These are phyloP conservation scores for Serilophus lunatus DNA, from an alignment of 2,113 vertebrate genomes.

Conservation along the genomic window DNA sequence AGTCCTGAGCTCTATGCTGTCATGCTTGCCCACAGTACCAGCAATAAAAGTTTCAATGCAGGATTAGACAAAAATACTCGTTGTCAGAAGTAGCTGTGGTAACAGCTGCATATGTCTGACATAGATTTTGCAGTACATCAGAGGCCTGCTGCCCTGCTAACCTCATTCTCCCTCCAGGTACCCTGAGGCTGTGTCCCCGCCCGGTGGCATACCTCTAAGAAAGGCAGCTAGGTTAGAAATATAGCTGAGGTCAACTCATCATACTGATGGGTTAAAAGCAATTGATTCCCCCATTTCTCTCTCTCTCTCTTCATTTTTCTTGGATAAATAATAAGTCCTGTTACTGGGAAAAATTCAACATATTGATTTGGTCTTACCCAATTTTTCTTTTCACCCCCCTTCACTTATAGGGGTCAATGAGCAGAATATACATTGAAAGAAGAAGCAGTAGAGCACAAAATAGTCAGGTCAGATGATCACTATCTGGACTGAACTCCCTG, in stretches of 20 bases:
- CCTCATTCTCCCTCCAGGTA: neutral
- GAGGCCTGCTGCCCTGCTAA: neutral
- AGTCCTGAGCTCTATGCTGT: neutral
- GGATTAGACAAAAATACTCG: neutral
- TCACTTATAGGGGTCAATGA: neutral
- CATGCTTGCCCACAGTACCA: neutral
- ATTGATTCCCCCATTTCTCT: neutral
- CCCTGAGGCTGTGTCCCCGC: neutral
- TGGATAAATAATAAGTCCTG: neutral
- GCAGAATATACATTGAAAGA: neutral
- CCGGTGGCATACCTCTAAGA: neutral
- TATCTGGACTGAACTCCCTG: conserved; percentile 38
- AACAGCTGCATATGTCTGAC: neutral
- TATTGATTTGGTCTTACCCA: neutral
- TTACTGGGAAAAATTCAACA: neutral
- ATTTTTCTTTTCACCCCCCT: neutral
- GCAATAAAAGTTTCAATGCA: neutral
- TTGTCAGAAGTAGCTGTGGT: neutral
- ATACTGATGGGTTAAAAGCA: neutral
- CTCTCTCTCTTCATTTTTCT: neutral
- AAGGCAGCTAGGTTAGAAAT: neutral
- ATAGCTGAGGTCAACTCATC: neutral
- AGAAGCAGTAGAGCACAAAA: neutral
- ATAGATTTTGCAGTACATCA: neutral
- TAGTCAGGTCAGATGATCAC: conserved; percentile 11